Percentiles rank a stretch among this genome's conserved stretches.
Evolutionary conservation across 2,797 vertebrate genomes (phyloP).

Genomic region (Sylvia borin): DNA sequence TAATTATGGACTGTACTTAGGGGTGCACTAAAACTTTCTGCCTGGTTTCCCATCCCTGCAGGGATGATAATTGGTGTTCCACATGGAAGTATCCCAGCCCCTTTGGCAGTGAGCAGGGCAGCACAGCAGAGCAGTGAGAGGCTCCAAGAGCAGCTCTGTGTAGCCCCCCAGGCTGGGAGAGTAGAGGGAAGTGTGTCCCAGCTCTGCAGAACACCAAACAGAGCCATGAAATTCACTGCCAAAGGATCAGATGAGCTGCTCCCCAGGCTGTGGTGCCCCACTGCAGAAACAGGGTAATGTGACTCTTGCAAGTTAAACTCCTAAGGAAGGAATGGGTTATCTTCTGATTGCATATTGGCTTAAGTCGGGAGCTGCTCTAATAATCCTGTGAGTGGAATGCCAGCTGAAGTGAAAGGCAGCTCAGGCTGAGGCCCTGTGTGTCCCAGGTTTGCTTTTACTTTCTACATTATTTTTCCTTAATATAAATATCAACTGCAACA

Average conservation of each 20-base stretch:
- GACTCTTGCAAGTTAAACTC: not conserved
- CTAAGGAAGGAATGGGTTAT: not conserved
- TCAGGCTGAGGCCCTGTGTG: not conserved
- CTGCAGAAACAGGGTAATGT: not conserved
- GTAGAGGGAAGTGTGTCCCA: not conserved
- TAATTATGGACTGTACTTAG: constrained; percentile 37
- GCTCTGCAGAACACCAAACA: not conserved
- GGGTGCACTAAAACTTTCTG: constrained; percentile 39
- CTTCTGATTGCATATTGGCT: not conserved
- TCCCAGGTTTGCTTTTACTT: not conserved
- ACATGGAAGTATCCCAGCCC: not conserved
- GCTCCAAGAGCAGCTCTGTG: not conserved
- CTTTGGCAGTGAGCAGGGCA: not conserved
- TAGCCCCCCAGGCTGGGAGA: not conserved
- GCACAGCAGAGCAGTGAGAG: not conserved
- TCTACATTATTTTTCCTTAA: not conserved
- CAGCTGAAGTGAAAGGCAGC: not conserved
- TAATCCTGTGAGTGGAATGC: not conserved
- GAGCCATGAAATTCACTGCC: not conserved
- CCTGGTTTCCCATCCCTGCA: constrained; percentile 35
- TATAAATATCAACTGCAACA: not conserved
- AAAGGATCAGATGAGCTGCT: not conserved
- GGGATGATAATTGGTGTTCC: constrained; percentile 49
- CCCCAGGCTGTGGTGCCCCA: not conserved
- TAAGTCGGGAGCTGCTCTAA: not conserved